A percentile compares a stretch with the other conserved stretches of the same genome.
phyloP scores from a whole-genome alignment of 1,140 invertebrate genomes.

The Atopsyche davidsoni region DNA sequence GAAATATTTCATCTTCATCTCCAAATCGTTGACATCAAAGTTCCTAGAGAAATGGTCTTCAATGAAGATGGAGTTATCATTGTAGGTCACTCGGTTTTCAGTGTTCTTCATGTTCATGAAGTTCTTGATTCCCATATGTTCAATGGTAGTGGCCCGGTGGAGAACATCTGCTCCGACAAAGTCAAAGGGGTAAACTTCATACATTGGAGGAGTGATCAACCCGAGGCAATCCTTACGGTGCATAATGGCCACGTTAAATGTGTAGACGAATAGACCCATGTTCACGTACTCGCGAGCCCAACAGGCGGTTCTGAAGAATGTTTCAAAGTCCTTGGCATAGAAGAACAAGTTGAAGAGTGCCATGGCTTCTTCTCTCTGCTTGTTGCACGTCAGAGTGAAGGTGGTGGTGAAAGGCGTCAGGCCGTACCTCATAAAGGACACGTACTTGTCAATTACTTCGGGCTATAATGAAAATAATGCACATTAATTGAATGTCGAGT shows the following conservation, averaged over 20 bases:
- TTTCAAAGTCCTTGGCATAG: slow-evolving; percentile 54
- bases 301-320: slow-evolving; percentile 55
- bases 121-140: slow-evolving; percentile 50
- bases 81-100: slow-evolving; percentile 61
- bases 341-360: slow-evolving; percentile 49
- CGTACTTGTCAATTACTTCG: slow-evolving; percentile 49
- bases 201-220: slow-evolving; percentile 54
- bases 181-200: slow-evolving; percentile 57
- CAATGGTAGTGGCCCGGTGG: slow-evolving; percentile 46
- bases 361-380: slow-evolving; percentile 40
- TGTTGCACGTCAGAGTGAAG: slow-evolving; percentile 49
- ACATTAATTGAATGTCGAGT: no score
- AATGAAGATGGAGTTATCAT: slow-evolving; percentile 62
- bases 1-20: slow-evolving; percentile 64
- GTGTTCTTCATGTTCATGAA: slow-evolving; percentile 52
- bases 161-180: slow-evolving; percentile 55
- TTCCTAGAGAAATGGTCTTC: no score
- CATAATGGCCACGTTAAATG: slow-evolving; percentile 52
- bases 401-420: slow-evolving; percentile 45
- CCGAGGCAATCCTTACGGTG: slow-evolving; percentile 52
- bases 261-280: slow-evolving; percentile 54
- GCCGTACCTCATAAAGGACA: slow-evolving; percentile 45
- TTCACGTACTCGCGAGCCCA: slow-evolving; percentile 56
- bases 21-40: no score
- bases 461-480: no score